Conservation (phyloP, 2,797 vertebrate species). For the Balearica regulorum region DNA sequence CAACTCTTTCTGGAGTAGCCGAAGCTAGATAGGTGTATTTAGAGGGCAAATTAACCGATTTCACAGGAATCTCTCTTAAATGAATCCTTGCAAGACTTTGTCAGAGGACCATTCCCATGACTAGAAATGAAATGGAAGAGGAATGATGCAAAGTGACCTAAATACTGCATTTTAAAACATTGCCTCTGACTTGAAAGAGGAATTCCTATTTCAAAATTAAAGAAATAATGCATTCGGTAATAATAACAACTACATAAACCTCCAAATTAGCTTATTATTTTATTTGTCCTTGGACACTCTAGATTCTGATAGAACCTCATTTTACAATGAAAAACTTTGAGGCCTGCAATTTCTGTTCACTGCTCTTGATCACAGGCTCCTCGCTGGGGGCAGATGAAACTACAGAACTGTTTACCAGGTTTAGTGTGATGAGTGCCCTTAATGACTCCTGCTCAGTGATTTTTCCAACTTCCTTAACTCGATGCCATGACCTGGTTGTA, state of each 20-base stretch:
- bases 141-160: background rate
- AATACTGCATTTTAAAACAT: background rate
- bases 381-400: background rate
- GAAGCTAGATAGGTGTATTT: background rate
- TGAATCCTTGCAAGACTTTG: background rate
- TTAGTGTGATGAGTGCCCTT: background rate
- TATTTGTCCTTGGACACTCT: background rate
- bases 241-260: background rate
- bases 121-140: background rate
- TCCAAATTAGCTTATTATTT: background rate
- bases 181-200: background rate
- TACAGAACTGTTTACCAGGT: background rate
- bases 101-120: background rate
- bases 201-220: background rate
- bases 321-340: background rate
- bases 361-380: background rate
- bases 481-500: background rate
- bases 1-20: background rate
- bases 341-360: background rate
- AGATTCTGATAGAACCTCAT: background rate
- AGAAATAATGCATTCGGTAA: background rate
- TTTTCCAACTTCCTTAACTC: background rate
- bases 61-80: background rate
- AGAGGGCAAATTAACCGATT: background rate
- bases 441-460: background rate